Percentiles rank a stretch among this genome's conserved stretches.
These are phyloP conservation scores for Acronicta alni DNA, from an alignment of 2,888 invertebrate species.

Conservation along the genomic window DNA sequence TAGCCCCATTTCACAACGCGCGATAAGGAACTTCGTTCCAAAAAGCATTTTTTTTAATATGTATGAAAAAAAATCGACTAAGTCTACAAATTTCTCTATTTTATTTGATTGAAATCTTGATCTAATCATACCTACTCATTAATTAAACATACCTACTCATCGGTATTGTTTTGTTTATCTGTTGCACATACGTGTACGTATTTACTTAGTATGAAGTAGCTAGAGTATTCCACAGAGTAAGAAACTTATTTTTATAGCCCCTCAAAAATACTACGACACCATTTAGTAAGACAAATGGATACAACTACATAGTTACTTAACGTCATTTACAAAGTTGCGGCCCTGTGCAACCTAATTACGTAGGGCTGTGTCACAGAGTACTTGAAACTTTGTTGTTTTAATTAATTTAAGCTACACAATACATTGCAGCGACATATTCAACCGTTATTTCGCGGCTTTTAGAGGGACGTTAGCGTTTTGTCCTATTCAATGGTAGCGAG, in stretches of 20 bases:
- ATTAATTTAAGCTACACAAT: constrained; percentile 70
- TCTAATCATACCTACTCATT: too few species aligned
- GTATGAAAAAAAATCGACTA: too few species aligned
- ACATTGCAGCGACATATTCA: constrained; percentile 63
- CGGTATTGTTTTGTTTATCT: too few species aligned
- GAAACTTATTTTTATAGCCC: constrained; percentile 29
- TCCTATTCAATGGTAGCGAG: constrained; percentile 46
- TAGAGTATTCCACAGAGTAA: constrained; percentile 11
- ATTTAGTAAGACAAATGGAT: constrained; percentile 32
- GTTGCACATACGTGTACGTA: too few species aligned
- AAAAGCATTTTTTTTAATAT: too few species aligned
- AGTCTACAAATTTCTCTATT: too few species aligned
- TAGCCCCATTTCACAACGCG: too few species aligned
- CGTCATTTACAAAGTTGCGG: constrained; percentile 44
- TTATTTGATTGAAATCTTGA: too few species aligned
- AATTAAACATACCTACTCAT: too few species aligned
- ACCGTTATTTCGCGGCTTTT: constrained; percentile 52
- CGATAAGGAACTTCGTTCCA: too few species aligned
- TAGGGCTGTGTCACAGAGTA: constrained; percentile 57
- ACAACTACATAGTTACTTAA: constrained; percentile 38
- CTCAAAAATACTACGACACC: constrained; percentile 25
- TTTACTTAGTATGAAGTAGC: too few species aligned
- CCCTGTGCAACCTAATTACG: constrained; percentile 63
- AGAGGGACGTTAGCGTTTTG: constrained; percentile 47
- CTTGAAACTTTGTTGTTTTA: constrained; percentile 76